Evolutionary conservation across 1,140 invertebrate species (phyloP), one percentile per base, ranked within the genome.

Genomic region (Ips nitidus): DNA sequence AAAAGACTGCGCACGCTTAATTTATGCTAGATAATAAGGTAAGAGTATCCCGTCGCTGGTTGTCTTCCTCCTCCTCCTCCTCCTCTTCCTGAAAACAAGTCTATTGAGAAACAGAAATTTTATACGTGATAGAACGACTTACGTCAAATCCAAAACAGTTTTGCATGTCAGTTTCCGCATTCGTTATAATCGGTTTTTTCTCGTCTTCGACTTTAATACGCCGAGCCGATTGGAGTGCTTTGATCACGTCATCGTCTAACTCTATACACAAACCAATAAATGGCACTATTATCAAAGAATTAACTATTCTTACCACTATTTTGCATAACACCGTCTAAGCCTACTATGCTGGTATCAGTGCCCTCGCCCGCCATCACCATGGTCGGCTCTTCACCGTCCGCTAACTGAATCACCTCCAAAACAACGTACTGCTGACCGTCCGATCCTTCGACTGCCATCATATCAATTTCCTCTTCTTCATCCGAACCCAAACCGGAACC

Each of bases 131-230:
- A 41, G 2, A 7, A 55, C 42, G 45, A 56, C 86, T 85, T 78
- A 91, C 91, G 81, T 94, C 91, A 83, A 94, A 94, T 22, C 92
- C 93, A 79, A 94, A 94, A 78, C 91, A 94, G 47, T 89, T 92
- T 74, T 89, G 86, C 83, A 92, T 90, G 75, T 92, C 90, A 73
- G 88, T 41, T 43, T 66, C 69, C 4, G 69, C 60, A 38, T 41
- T 88, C 36, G 81, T 78, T 22, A 83, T 80, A 38, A 80, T 81
- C 1, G 77, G 72, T 76, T 80, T 70, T 73, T 83, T 77, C 2
- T 82, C 70, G 22, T 81, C 77, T 67, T 84, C 75, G 55, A 77
- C 75, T 52, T 70, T 73, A 6, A 77, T 66, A 71, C 75, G 75
- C 59, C 77, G 74, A 7, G 75, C 76, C 1, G 73, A 75, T 64